Evolutionary conservation across 2,797 vertebrate genomes (phyloP).

Genomic region (Chiroxiphia lanceolata): DNA sequence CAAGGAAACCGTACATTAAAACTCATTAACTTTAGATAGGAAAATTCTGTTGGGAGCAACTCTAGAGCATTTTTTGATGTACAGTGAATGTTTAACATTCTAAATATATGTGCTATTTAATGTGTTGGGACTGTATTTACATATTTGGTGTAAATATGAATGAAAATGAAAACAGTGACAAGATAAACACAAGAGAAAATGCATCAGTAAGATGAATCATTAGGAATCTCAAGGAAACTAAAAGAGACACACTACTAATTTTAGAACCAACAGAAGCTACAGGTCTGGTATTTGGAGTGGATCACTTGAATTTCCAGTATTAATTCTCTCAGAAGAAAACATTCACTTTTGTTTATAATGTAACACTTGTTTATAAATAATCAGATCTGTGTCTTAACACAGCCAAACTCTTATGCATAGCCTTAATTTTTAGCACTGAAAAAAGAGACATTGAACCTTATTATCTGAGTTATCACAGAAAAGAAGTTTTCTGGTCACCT

Average conservation of each 20-base stretch:
- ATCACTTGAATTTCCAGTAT: background rate
- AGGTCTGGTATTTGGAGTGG: background rate
- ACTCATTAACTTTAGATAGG: slow-evolving; percentile 74
- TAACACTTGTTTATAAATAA: background rate
- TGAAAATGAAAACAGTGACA: slow-evolving; percentile 50
- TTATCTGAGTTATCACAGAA: background rate
- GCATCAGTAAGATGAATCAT: slow-evolving; percentile 16
- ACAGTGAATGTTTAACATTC: slow-evolving; percentile 70
- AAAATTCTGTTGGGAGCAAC: slow-evolving; percentile 63
- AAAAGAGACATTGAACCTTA: background rate
- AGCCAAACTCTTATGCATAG: background rate
- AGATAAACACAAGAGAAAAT: slow-evolving; percentile 49
- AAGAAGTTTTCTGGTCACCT: background rate
- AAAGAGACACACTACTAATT: background rate
- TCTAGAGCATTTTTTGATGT: slow-evolving; percentile 61
- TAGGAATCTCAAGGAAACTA: slow-evolving; percentile 16
- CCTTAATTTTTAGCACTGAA: background rate
- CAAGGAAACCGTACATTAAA: slow-evolving; percentile 74
- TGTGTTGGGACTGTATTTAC: slow-evolving; percentile 66
- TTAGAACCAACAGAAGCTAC: background rate
- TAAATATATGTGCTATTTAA: slow-evolving; percentile 70
- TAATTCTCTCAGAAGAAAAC: background rate
- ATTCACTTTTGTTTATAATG: background rate
- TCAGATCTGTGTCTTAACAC: background rate
- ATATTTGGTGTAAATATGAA: slow-evolving; percentile 58